These are phyloP conservation scores for Ferrisia virgata DNA, from an alignment of 2,888 invertebrate species.

Conservation along the genomic window DNA sequence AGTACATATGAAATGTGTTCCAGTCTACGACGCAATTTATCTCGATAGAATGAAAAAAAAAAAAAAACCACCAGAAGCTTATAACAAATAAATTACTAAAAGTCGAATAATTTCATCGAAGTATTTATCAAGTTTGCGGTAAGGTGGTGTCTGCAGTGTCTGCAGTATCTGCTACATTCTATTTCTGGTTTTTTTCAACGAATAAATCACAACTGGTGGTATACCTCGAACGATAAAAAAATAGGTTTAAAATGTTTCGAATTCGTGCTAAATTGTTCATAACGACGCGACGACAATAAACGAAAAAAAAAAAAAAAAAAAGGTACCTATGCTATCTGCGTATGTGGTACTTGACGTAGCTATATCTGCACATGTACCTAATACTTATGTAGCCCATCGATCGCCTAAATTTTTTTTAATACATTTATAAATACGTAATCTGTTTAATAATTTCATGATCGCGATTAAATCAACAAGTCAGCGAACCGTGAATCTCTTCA, in stretches of 20 bases:
- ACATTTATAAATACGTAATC: neutral
- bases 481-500: slow-evolving; percentile 26
- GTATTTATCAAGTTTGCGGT: neutral
- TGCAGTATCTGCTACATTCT: neutral
- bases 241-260: neutral
- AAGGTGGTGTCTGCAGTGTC: neutral
- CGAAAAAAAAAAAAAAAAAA: neutral
- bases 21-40: neutral
- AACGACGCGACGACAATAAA: neutral
- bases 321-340: no score
- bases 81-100: neutral
- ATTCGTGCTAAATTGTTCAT: neutral
- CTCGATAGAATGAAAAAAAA: neutral
- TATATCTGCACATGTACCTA: no score
- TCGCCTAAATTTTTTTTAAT: neutral
- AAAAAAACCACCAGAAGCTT: neutral
- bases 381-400: no score
- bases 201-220: neutral
- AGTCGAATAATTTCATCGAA: neutral
- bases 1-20: no score
- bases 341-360: no score
- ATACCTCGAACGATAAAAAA: neutral
- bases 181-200: neutral
- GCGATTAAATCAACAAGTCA: slow-evolving; percentile 38
- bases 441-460: slow-evolving; percentile 38